phyloP scores from a whole-genome alignment of 2,797 vertebrate genomes.

The Rachycentron canadum region DNA sequence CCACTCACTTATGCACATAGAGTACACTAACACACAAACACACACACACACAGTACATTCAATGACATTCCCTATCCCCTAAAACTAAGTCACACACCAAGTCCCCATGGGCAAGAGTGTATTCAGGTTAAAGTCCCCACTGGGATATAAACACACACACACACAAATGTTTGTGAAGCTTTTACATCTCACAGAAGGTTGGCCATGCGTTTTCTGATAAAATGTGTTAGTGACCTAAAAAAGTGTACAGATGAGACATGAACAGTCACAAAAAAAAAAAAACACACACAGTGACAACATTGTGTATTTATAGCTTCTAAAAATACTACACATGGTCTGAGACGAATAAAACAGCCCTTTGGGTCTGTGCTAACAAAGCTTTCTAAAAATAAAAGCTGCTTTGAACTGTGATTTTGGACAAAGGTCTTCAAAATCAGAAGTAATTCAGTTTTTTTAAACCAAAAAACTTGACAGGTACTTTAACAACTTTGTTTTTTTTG shows the following conservation, averaged over 20 bases:
- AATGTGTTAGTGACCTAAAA: constrained; percentile 48
- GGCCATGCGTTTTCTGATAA: constrained; percentile 36
- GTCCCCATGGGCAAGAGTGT: no score
- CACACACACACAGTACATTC: background rate
- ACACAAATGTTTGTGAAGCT: constrained; percentile 14
- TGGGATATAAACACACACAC: background rate
- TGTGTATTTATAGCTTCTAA: constrained; percentile 13
- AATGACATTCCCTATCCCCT: background rate
- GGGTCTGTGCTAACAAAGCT: constrained; percentile 1
- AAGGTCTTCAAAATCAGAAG: background rate
- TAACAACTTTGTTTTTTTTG: background rate
- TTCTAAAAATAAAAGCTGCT: constrained; percentile 14
- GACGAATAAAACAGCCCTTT: background rate
- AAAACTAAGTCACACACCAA: background rate
- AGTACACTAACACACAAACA: background rate
- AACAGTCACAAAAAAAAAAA: background rate
- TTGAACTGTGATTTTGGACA: background rate
- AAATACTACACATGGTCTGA: constrained; percentile 9
- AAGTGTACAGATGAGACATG: background rate
- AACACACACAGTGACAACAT: background rate
- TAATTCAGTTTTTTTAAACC: background rate
- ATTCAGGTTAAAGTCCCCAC: no score
- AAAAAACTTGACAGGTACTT: background rate
- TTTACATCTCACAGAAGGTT: constrained; percentile 30
- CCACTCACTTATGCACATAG: background rate